These are phyloP conservation scores for Alexandromys fortis DNA, from an alignment of 2,113 vertebrate genomes.

Conservation along the genomic window DNA sequence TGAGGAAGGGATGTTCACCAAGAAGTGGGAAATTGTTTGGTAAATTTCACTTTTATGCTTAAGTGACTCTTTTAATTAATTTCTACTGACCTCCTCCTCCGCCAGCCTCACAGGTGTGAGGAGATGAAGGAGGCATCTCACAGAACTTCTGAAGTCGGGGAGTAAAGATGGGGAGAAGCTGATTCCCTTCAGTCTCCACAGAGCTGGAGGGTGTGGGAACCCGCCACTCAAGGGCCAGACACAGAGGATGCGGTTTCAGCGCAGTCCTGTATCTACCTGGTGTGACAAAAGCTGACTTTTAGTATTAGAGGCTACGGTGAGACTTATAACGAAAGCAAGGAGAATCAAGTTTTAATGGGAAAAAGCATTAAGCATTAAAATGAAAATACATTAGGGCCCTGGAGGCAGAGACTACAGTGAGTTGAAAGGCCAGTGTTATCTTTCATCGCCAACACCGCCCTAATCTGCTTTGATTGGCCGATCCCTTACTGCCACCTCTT, in stretches of 20 bases:
- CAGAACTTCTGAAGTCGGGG: background rate
- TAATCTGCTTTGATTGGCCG: background rate
- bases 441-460: background rate
- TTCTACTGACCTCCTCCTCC: slow-evolving; percentile 57
- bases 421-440: background rate
- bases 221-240: background rate
- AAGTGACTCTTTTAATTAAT: slow-evolving; percentile 83
- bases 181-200: background rate
- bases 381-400: background rate
- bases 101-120: background rate
- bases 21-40: slow-evolving; percentile 74
- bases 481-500: background rate
- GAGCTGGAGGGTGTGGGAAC: background rate
- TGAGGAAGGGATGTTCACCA: slow-evolving; percentile 71
- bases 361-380: background rate
- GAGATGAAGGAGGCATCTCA: background rate
- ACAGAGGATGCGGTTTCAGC: background rate
- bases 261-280: background rate
- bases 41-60: slow-evolving; percentile 81
- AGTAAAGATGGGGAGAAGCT: background rate
- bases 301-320: slow-evolving; percentile 6
- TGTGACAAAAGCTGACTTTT: background rate
- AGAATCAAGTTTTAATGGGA: background rate
- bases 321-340: background rate
- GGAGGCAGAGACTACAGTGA: background rate